phyloP scores from a whole-genome alignment of 2,888 invertebrate genomes.

The Standfussiana lucernea region DNA sequence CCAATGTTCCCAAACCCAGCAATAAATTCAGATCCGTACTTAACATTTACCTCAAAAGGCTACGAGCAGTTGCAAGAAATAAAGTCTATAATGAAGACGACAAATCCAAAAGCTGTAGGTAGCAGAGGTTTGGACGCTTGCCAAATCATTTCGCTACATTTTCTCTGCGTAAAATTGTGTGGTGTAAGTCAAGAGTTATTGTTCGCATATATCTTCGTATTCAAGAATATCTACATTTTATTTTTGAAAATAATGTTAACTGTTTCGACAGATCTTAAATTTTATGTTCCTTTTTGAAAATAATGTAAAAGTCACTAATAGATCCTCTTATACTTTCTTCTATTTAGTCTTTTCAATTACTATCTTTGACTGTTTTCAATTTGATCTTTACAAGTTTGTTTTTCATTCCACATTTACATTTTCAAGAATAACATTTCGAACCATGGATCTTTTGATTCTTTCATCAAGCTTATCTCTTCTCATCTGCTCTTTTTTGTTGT shows the following conservation, averaged over 20 bases:
- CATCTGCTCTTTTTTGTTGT: no score
- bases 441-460: not conserved
- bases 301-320: not conserved
- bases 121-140: slow-evolving; percentile 75
- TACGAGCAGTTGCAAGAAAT: slow-evolving; percentile 65
- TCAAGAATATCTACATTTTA: not conserved
- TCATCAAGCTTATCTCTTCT: not conserved
- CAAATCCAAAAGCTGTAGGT: slow-evolving; percentile 71
- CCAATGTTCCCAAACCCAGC: slow-evolving; percentile 5
- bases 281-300: not conserved
- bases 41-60: slow-evolving; percentile 63
- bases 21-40: slow-evolving; percentile 44
- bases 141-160: slow-evolving; percentile 79
- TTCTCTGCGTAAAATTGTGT: slow-evolving; percentile 56
- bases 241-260: not conserved
- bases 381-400: not conserved
- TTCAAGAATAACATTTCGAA: not conserved
- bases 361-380: not conserved
- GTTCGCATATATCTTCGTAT: not conserved
- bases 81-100: slow-evolving; percentile 75
- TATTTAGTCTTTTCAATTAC: not conserved
- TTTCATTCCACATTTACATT: not conserved
- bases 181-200: slow-evolving; percentile 51
- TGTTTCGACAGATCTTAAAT: no score
- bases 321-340: not conserved